Base-by-base conservation (phyloP, 2,888 invertebrate species). In the Drosophila meridiana region DNA sequence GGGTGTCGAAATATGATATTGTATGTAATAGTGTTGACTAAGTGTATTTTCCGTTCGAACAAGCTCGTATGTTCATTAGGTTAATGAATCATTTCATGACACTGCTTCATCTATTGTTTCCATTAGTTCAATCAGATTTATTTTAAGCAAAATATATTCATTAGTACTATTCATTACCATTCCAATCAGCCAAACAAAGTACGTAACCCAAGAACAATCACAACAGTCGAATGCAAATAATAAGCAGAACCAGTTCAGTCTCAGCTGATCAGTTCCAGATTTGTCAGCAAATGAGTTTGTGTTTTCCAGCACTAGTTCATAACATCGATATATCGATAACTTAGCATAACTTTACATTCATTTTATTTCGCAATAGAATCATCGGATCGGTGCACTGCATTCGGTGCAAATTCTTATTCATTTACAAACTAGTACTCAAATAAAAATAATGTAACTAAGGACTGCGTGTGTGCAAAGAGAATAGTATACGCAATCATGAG, bases 401-500 rank as follows among this genome's bases (percentile, higher is more conserved):
- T 52, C 47, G 38, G 13, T 56, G 28, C 30, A 57, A 13, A 11
- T 36, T 52, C 30, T 36, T 26, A 36, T 67, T 67, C 42, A 43
- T 20, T 42, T 34, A 68, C 34, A 47, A 11, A 28, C 1, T 34
- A 57, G 30, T 36, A 47, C 28, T 32, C 32, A 63, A 36, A 28
- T 42, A 38, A 59, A 62, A 36, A 64, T 36, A 28, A 38, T 60
- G 60, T 42, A 20, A 32, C 13, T 28, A 45, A 53, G 63, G 55
- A 40, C 8, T 59, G 40, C 3, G 28, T 30, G 13, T 7, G 28
- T 47, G 13, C 42, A 45, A 43, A 1, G 0, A 11, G 20, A 38
- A 58, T 59, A 64, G 2, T 32, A 30, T 20, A 20, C 50, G 26
- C 30, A 72, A 55, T 56, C 52, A 91, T 91, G 91, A 83, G 79